These are phyloP conservation scores for Sebastes dallii DNA, from an alignment of 2,797 vertebrate genomes.

Conservation along the genomic window DNA sequence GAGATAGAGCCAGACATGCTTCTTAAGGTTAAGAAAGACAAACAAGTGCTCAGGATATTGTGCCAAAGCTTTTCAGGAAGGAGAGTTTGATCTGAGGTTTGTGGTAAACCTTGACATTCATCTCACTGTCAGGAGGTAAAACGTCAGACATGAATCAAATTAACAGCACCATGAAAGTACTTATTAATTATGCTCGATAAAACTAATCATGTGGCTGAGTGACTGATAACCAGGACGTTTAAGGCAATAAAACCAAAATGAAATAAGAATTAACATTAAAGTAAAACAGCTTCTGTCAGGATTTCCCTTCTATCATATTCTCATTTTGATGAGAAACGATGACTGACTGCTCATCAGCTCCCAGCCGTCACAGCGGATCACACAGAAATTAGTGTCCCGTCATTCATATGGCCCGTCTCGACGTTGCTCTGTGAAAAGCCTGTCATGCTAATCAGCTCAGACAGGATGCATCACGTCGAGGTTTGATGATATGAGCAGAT, in stretches of 20 bases:
- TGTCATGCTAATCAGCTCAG: conserved; percentile 61
- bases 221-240: conserved; percentile 5
- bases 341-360: conserved; percentile 53
- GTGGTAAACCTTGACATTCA: neutral
- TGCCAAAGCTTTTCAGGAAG: neutral
- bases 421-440: conserved; percentile 17
- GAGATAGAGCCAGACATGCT: neutral
- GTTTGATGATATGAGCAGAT: conserved; percentile 63
- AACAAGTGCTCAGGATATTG: neutral
- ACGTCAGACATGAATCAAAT: conserved; percentile 8
- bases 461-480: conserved; percentile 38
- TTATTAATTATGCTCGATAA: conserved; percentile 25
- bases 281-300: conserved; percentile 3
- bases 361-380: conserved; percentile 38
- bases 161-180: neutral
- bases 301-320: conserved; percentile 37
- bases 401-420: conserved; percentile 21
- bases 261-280: conserved; percentile 23
- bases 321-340: conserved; percentile 58
- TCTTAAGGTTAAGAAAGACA: neutral
- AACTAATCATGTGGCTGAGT: conserved; percentile 21
- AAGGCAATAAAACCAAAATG: conserved; percentile 26
- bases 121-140: neutral
- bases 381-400: conserved; percentile 30
- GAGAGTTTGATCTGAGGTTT: neutral